Conservation (phyloP, 2,113 vertebrate species). For the Bos javanicus region DNA sequence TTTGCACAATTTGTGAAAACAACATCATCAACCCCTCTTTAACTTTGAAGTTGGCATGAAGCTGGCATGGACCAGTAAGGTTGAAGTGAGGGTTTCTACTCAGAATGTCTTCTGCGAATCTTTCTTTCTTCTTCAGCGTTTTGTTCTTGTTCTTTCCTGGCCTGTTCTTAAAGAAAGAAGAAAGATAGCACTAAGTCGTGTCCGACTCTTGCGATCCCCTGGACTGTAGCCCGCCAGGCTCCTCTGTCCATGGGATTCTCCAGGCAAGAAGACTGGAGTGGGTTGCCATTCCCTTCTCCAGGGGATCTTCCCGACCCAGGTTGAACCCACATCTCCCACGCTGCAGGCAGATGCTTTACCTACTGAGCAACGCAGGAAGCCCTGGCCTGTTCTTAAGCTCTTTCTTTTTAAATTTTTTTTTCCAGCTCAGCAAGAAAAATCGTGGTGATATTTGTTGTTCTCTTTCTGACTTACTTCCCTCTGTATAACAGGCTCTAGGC, state of each 20-base stretch:
- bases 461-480: no score
- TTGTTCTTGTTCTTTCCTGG: conserved; percentile 93
- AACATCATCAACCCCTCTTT: conserved; percentile 97
- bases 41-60: conserved; percentile 88
- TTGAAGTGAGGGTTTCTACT: conserved; percentile 96
- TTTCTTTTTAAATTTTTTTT: neutral
- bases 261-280: neutral
- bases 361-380: neutral
- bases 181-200: neutral
- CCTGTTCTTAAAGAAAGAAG: neutral
- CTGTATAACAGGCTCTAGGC: neutral
- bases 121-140: conserved; percentile 94
- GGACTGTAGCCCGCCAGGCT: neutral
- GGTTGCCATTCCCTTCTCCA: neutral
- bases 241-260: neutral
- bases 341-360: neutral
- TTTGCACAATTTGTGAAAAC: conserved; percentile 94
- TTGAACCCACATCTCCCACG: neutral
- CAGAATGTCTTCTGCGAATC: conserved; percentile 97
- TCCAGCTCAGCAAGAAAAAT: neutral
- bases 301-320: neutral
- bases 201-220: neutral
- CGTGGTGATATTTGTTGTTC: neutral
- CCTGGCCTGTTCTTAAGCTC: neutral
- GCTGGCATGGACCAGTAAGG: conserved; percentile 89